Base-by-base conservation (phyloP, 2,888 invertebrate species). In the Temnothorax ravouxi region DNA sequence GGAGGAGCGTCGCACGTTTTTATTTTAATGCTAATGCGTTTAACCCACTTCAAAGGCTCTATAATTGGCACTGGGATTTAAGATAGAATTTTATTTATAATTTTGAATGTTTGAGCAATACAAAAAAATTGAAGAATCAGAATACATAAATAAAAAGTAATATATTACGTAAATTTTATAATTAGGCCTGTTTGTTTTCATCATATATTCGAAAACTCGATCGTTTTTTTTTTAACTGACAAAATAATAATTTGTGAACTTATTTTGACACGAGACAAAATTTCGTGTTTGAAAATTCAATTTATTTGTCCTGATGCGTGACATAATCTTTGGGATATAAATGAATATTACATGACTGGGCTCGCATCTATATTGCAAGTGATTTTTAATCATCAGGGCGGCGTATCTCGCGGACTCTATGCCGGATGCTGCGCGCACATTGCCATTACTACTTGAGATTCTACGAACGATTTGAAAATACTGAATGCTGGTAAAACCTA, bases 401-500 rank as follows among this genome's bases (percentile, higher is more conserved):
- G 11, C 25, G 18, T n/a, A 25, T 21, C 47, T 76, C 56, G 41
- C 18, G 56, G 29, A 47, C 15, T 38, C 47, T 18, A n/a, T 13
- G 15, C 13, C 15, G 21, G 13, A 25, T 71, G 54, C n/a, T 69
- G n/a, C 8, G 56, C 38, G 18, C 44, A 29, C 41, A 47, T 64
- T 50, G 69, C 69, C 54, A 34, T 71, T 59, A 47, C 79, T 71
- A 47, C 79, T 79, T 79, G 72, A 71, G 59, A 79, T 79, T 79
- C 79, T 18, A 47, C 47, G 8, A 72, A 44, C 62, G 62, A 71
- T 64, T 54, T 5, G 82, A 82, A 84, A 64, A 64, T 84, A 64
- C 41, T 38, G 54, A 52, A 69, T 18, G 54, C 54, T 44, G 47
- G 38, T 38, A 69, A 59, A 59, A 67, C 29, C 34, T 8, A 41